Evolutionary conservation across 2,888 invertebrate species (phyloP).

Genomic region (Rhagophthalmus giganteus): DNA sequence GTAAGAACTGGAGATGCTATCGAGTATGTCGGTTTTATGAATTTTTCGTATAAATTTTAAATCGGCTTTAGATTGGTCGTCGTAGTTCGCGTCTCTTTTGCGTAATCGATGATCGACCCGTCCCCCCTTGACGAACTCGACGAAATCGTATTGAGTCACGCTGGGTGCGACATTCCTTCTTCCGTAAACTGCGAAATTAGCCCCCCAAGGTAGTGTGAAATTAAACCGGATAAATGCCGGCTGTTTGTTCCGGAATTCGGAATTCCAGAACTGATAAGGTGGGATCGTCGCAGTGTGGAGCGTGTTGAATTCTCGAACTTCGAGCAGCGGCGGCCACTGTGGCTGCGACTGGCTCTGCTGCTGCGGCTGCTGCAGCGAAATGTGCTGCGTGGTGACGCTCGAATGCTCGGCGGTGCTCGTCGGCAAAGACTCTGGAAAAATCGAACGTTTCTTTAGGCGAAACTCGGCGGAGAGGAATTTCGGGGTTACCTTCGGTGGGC

Average conservation of each 20-base stretch:
- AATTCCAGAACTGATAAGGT: constrained; percentile 92
- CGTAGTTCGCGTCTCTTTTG: constrained; percentile 50
- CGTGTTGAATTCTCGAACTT: constrained; percentile 83
- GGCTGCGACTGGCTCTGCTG: constrained; percentile 73
- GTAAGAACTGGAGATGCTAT: constrained; percentile 55
- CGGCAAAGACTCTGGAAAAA: constrained; percentile 69
- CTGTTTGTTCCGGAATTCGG: constrained; percentile 88
- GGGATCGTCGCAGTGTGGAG: constrained; percentile 83
- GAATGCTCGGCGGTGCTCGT: constrained; percentile 72
- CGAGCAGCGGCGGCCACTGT: constrained; percentile 69
- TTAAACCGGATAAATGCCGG: constrained; percentile 87
- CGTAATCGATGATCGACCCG: constrained; percentile 76
- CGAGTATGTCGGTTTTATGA: constrained; percentile 53
- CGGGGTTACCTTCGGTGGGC: constrained; percentile 68
- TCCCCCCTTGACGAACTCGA: constrained; percentile 89
- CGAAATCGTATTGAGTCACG: constrained; percentile 96
- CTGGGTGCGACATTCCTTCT: constrained; percentile 93
- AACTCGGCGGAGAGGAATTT: too few relatives aligned
- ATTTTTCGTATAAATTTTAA: constrained; percentile 33
- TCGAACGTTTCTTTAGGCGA: constrained; percentile 22
- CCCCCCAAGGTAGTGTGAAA: constrained; percentile 89
- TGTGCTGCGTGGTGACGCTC: constrained; percentile 59
- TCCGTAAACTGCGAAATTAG: constrained; percentile 94
- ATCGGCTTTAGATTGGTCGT: constrained; percentile 16
- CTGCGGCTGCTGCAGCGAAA: constrained; percentile 70